These are phyloP conservation scores for Leucosticte australis DNA, from an alignment of 2,113 vertebrate genomes.

Conservation along the genomic window DNA sequence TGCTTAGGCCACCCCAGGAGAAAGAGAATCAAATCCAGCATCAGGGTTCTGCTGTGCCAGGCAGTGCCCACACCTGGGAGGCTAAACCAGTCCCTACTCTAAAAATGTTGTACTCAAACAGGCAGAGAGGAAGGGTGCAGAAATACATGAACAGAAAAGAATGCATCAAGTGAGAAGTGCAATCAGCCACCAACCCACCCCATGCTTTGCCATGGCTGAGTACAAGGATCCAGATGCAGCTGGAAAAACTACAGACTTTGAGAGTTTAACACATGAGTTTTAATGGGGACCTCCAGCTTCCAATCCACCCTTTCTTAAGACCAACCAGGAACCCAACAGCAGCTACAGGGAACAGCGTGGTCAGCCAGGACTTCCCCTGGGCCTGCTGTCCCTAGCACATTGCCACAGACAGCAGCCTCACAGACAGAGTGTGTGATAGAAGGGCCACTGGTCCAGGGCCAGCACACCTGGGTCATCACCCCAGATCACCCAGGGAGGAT, in stretches of 20 bases:
- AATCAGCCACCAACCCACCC: not conserved
- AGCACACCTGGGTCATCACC: not conserved
- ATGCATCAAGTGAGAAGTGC: not conserved
- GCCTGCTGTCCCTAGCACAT: rapidly evolving
- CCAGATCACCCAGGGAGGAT: not conserved
- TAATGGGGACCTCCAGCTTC: not conserved
- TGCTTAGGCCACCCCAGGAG: not conserved
- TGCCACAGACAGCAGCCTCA: not conserved
- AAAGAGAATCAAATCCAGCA: not conserved
- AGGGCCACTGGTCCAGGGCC: not conserved
- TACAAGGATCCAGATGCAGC: not conserved
- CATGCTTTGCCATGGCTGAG: not conserved
- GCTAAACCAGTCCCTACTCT: not conserved
- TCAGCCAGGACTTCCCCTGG: not conserved
- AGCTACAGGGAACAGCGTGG: not conserved
- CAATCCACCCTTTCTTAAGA: not conserved
- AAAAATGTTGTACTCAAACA: not conserved
- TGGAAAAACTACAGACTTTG: not conserved
- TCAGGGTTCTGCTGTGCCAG: not conserved
- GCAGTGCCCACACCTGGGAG: not conserved
- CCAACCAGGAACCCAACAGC: not conserved
- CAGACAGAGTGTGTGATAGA: rapidly evolving
- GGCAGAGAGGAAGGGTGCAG: not conserved
- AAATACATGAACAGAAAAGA: not conserved
- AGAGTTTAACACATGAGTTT: not conserved